These are phyloP conservation scores for Babylonia areolata DNA, from an alignment of 1,140 invertebrate genomes.

Conservation along the genomic window DNA sequence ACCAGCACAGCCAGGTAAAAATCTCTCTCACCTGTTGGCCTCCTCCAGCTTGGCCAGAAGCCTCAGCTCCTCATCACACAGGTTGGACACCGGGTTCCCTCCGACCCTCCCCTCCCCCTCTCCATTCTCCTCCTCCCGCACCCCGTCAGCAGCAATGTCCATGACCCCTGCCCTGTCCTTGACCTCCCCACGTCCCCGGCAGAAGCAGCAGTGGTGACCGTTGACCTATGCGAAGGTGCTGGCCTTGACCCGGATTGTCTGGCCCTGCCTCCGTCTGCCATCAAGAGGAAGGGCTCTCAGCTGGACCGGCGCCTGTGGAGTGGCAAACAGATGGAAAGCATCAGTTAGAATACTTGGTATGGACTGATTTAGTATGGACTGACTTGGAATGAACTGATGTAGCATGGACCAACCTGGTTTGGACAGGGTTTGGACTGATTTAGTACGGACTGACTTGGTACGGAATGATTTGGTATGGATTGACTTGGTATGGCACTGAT, in stretches of 20 bases:
- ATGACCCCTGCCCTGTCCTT: conserved; percentile 4
- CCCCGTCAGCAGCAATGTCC: conserved; percentile 8
- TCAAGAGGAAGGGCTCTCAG: background rate
- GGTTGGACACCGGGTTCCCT: background rate
- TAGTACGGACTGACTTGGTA: too few species aligned
- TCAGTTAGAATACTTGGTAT: too few species aligned
- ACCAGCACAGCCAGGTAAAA: too few species aligned
- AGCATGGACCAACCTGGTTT: too few species aligned
- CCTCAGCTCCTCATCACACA: conserved; percentile 81
- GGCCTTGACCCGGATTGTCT: background rate
- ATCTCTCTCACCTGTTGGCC: conserved; percentile 88
- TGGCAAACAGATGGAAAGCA: too few species aligned
- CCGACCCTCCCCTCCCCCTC: background rate
- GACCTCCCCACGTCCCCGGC: background rate
- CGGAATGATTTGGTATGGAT: too few species aligned
- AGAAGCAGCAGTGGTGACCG: background rate
- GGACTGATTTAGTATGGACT: too few species aligned
- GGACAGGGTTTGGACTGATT: too few species aligned
- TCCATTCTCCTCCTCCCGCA: background rate
- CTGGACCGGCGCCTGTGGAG: too few species aligned
- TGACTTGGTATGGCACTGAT: too few species aligned
- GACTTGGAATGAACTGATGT: too few species aligned
- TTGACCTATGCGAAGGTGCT: background rate
- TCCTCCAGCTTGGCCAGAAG: conserved; percentile 94
- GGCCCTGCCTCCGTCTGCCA: background rate